Evolutionary conservation across 2,113 vertebrate genomes (phyloP).

Genomic region (Bujurquina vittata): DNA sequence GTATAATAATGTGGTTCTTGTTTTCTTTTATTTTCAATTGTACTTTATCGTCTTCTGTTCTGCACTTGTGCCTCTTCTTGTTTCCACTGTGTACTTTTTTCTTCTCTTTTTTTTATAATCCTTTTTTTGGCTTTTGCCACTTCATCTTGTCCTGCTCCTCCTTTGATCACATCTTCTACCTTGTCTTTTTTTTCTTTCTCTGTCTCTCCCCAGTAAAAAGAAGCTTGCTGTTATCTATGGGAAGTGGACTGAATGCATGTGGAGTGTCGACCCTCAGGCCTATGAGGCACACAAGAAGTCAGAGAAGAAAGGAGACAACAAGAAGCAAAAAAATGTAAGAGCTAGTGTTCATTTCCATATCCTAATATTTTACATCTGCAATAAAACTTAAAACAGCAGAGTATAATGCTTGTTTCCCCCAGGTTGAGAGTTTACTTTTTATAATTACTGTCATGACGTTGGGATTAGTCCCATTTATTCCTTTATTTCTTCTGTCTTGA

Average conservation of each 20-base stretch:
- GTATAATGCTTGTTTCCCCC: neutral
- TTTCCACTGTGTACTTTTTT: neutral
- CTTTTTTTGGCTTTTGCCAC: neutral
- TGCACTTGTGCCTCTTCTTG: neutral
- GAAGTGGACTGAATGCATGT: conserved; percentile 98
- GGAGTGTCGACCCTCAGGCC: conserved; percentile 85
- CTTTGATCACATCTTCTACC: neutral
- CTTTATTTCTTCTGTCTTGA: neutral
- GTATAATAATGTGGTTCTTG: neutral
- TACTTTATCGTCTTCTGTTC: neutral
- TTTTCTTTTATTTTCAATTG: neutral
- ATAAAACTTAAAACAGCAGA: neutral
- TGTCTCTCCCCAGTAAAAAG: conserved; percentile 84
- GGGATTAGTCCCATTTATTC: neutral
- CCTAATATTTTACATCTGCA: neutral
- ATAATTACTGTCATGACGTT: neutral
- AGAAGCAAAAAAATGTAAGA: conserved; percentile 70
- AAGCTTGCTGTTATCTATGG: conserved; percentile 94
- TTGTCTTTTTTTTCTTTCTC: neutral
- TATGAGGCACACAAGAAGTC: conserved; percentile 88
- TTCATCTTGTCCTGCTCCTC: neutral
- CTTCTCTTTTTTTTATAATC: neutral
- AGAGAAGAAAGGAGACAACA: conserved; percentile 85
- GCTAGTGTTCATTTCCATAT: neutral
- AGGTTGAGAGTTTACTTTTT: neutral